Base-by-base conservation (phyloP, 2,797 vertebrate genomes). In the Benthosema pterotum region DNA sequence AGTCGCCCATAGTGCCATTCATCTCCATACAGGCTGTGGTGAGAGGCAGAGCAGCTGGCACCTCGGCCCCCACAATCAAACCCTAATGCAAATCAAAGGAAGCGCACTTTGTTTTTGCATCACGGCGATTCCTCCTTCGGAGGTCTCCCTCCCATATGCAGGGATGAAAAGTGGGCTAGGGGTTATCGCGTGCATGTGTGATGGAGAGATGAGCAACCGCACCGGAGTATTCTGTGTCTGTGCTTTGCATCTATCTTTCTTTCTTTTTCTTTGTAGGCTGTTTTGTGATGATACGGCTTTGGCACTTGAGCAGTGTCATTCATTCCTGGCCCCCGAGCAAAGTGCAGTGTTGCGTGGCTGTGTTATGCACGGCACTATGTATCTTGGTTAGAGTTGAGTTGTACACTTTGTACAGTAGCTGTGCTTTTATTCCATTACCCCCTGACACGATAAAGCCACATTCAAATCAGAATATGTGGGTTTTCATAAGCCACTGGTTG, bases 1-100 rank as follows among this genome's bases (percentile, higher is more conserved):
- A 68, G 67, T 88, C 87, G 89, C 88, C 78, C 80, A 74, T 77
- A 70, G 78, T 84, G 83, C 74, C 78, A 86, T 89, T 83, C 62
- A 78, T 88, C 80, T 84, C 75, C 68, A 78, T 85, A 80, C 79
- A 78, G 80, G 72, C 84, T 83, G 81, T 78, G 85, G 85, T 67
- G 83, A 85, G 80, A 87, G 83, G 75, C 83, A 87, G 83, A 88
- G 86, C 89, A 90, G 89, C 88, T 90, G 88, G 85, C 84, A 77
- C 74, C 78, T 85, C 86, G 74, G 81, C 84, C 83, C 82, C 80
- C 87, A 82, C 83, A 80, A 58, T 77, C 78, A 85, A 69, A 65
- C 78, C 72, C 70, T 61, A 60, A 87, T 84, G 85, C 83, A 86
- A 87, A 88, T 80, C 60, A 61, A 52, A 53, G 57, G 77, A 65